Conservation (phyloP, 2,888 invertebrate genomes). For the Didymodactylos carnosus region DNA sequence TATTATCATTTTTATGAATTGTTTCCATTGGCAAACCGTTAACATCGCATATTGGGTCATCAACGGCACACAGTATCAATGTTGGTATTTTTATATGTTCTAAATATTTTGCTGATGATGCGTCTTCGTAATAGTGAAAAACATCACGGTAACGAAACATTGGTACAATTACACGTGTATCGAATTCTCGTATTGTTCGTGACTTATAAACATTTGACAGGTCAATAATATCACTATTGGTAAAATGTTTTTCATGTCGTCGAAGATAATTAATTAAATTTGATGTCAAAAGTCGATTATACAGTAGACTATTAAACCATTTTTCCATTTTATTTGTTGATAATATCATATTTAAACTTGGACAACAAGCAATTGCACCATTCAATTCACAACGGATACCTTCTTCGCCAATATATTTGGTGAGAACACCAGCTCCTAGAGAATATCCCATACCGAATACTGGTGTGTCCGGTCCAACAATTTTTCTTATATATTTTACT, state of each 20-base stretch:
- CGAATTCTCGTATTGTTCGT: constrained; percentile 8
- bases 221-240: neutral
- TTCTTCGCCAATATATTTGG: constrained; percentile 9
- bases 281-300: constrained; percentile 4
- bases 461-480: neutral
- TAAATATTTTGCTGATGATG: neutral
- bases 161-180: neutral
- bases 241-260: neutral
- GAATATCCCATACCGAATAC: constrained; percentile 13
- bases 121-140: constrained; percentile 9
- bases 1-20: constrained; percentile 7
- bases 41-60: constrained; percentile 9
- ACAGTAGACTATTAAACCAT: neutral
- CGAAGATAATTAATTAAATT: constrained; percentile 2
- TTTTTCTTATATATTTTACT: constrained; percentile 6
- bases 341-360: constrained; percentile 6
- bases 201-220: neutral
- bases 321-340: constrained; percentile 12
- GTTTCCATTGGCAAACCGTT: constrained; percentile 9
- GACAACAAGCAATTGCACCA: constrained; percentile 1
- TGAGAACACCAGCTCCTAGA: constrained; percentile 7
- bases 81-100: constrained; percentile 6
- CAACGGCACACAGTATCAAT: constrained; percentile 8
- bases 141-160: constrained; percentile 6
- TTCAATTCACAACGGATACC: neutral